Conservation (phyloP, 2,113 vertebrate species). For the Aramus guarauna region DNA sequence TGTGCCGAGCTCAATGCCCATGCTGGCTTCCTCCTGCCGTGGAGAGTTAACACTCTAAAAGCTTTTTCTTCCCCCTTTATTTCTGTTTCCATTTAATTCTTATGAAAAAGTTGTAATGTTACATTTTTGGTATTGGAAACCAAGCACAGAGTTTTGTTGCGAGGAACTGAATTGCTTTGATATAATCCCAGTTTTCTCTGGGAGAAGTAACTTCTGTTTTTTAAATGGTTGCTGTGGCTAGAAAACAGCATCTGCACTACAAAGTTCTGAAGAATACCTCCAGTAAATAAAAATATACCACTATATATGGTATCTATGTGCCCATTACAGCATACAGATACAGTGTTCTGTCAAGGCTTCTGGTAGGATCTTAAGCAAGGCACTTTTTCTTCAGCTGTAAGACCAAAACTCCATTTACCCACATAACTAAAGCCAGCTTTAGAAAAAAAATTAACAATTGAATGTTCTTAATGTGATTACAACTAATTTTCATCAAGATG, state of each 20-base stretch:
- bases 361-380: background rate
- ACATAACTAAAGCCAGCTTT: background rate
- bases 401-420: background rate
- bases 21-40: constrained; percentile 55
- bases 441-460: background rate
- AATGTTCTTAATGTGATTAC: background rate
- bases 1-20: constrained; percentile 57
- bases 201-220: constrained; percentile 7
- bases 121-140: constrained; percentile 28
- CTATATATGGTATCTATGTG: background rate
- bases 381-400: background rate
- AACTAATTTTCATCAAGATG: background rate
- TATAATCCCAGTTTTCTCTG: background rate
- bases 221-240: background rate
- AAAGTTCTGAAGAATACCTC: background rate
- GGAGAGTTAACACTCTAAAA: constrained; percentile 58
- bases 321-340: background rate
- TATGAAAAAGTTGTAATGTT: constrained; percentile 37
- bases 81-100: constrained; percentile 61
- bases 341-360: background rate
- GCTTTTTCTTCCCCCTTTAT: constrained; percentile 68
- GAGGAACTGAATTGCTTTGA: constrained; percentile 30
- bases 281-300: background rate
- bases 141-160: constrained; percentile 38
- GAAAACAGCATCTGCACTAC: background rate